Conservation (phyloP, 2,113 vertebrate species). For the Cairina moschata region DNA sequence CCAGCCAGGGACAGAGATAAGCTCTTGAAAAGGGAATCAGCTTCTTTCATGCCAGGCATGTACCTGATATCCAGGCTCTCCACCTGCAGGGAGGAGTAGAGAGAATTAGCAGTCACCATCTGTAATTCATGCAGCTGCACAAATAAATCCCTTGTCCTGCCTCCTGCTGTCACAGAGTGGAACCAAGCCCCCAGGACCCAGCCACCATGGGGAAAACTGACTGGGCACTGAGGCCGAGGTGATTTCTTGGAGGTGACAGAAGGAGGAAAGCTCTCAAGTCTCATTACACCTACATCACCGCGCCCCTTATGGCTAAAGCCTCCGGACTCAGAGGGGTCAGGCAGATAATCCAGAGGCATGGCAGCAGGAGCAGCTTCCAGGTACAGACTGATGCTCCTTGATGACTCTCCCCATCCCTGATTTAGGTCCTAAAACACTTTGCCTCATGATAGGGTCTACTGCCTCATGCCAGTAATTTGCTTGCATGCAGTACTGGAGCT, state of each 20-base stretch:
- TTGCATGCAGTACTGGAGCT: not conserved
- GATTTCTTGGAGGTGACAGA: not conserved
- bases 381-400: not conserved
- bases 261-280: not conserved
- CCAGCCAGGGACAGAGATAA: constrained; percentile 41
- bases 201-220: not conserved
- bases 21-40: not conserved
- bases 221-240: not conserved
- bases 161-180: not conserved
- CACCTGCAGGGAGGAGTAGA: constrained; percentile 68
- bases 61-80: constrained; percentile 71
- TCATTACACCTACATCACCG: not conserved
- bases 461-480: not conserved
- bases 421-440: not conserved
- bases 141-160: constrained; percentile 3
- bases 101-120: constrained; percentile 48
- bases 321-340: not conserved
- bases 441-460: not conserved
- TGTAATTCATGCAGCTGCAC: constrained; percentile 10
- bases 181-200: not conserved
- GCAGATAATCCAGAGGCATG: not conserved
- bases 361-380: rapidly evolving
- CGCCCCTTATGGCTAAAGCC: not conserved
- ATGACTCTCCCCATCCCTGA: not conserved
- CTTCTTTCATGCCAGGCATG: constrained; percentile 16